Evolutionary conservation across 2,797 vertebrate genomes (phyloP).

Genomic region (Cyprinodon diabolis): DNA sequence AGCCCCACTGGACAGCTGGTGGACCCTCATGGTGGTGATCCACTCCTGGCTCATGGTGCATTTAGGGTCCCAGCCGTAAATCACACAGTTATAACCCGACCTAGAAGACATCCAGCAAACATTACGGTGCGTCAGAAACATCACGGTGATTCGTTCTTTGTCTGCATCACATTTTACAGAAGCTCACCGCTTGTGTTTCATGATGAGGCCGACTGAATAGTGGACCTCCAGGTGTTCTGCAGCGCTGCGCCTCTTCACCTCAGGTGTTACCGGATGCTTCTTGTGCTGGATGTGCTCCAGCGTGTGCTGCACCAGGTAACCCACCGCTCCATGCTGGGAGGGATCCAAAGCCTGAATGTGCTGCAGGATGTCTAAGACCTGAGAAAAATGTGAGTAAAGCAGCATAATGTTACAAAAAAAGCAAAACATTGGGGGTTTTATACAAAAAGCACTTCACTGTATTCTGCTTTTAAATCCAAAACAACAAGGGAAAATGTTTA

Average conservation of each 20-base stretch:
- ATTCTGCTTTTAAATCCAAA: neutral
- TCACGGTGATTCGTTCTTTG: neutral
- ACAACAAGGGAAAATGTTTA: neutral
- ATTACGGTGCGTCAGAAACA: rapidly evolving
- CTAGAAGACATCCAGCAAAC: conserved; percentile 48
- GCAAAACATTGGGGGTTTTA: neutral
- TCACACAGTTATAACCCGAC: conserved; percentile 95
- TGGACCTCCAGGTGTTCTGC: conserved; percentile 90
- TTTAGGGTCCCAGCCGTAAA: conserved; percentile 97
- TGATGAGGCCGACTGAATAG: conserved; percentile 92
- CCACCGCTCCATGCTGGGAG: conserved; percentile 93
- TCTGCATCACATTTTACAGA: neutral
- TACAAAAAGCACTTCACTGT: neutral
- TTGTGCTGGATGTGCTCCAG: conserved; percentile 97
- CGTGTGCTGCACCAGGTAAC: conserved; percentile 96
- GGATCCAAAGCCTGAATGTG: conserved; percentile 96
- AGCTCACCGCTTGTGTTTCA: conserved; percentile 95
- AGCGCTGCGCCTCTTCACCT: conserved; percentile 88
- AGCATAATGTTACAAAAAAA: neutral
- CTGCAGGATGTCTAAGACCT: conserved; percentile 98
- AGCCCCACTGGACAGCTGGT: conserved; percentile 90
- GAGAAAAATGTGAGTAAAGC: neutral
- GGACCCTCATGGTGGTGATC: conserved; percentile 96
- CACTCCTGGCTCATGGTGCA: conserved; percentile 98
- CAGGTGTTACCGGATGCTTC: conserved; percentile 88